Percentiles rank a stretch among this genome's conserved stretches.
These are phyloP conservation scores for Chloropsis hardwickii DNA, from an alignment of 2,113 vertebrate species.

Conservation along the genomic window DNA sequence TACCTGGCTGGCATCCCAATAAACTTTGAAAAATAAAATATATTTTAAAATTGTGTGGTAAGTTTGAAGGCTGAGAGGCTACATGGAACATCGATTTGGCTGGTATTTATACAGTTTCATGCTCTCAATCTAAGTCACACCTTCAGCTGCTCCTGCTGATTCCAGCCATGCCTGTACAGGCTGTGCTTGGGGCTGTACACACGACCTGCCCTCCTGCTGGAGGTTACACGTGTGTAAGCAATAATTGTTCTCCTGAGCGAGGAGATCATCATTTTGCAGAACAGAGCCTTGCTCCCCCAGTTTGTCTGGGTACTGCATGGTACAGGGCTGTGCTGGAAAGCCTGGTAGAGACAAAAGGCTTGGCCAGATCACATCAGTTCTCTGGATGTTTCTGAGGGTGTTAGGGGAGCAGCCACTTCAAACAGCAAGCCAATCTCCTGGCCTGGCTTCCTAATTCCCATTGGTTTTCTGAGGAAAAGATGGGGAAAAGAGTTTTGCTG, in stretches of 20 bases:
- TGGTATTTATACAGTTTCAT: background rate
- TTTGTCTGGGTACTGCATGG: background rate
- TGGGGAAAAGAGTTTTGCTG: background rate
- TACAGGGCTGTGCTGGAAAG: background rate
- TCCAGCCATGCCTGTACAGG: background rate
- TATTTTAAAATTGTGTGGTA: rapidly evolving
- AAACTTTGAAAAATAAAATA: background rate
- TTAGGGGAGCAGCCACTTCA: background rate
- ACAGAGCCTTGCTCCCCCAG: background rate
- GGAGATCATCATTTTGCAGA: background rate
- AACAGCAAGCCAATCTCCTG: background rate
- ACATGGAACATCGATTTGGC: rapidly evolving
- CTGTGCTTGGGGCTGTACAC: background rate
- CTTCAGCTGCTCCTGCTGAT: background rate
- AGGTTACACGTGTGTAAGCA: background rate
- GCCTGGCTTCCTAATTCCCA: background rate
- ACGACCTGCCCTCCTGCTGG: background rate
- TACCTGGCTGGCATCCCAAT: background rate
- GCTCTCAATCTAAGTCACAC: background rate
- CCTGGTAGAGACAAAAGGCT: background rate
- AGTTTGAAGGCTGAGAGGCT: background rate
- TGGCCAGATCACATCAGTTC: background rate
- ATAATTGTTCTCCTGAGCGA: background rate
- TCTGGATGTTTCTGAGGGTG: background rate
- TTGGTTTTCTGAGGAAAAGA: background rate